Base-by-base conservation (phyloP, 64 coral and sea anemone species). In the Hydrozoanthus tunicans region DNA sequence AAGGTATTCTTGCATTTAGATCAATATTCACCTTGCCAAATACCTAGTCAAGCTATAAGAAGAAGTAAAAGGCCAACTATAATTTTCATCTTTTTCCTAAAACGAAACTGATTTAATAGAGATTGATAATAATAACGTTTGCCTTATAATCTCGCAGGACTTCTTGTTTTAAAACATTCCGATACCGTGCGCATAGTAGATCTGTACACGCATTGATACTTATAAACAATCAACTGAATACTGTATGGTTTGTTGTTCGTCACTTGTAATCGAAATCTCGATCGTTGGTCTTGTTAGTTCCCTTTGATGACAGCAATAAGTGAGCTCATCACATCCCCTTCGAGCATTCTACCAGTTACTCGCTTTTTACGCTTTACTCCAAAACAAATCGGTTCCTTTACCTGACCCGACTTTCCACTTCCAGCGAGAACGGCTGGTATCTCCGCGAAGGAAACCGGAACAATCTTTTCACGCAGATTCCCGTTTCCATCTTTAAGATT, bases 381-480 rank as follows among this genome's bases (percentile, higher is more conserved):
- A 59, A 86, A 86, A 54, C 67, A 72, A 59, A 86, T 86, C 26
- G 83, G 83, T 6, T 43, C 67, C 58, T 58, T 72, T 53, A n/a
- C 66, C 13, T 67, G n/a, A 9, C 54, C 83, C 13, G 83, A 10
- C 53, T 86, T 86, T 23, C 7, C 83, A 23, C 53, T 86, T 72
- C 67, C 66, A 13, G 20, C 53, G 15, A 86, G 67, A 72, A 73
- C 63, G 7, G 83, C 83, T 55, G 83, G 83, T 71, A 72, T 72
- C 67, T 86, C 83, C 3, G 54, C n/a, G 53, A 86, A 86, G 23
- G 83, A 86, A 86, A 86, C 83, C 55, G 66, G 83, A 86, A 86
- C 73, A 1, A 86, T 56, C n/a, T 86, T 86, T 54, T 72, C 67
- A 56, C 83, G 64, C 83, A 86, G 73, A 56, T 86, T 86, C 5